These are phyloP conservation scores for Oeneis ivallda DNA, from an alignment of 2,888 invertebrate genomes.

Conservation along the genomic window DNA sequence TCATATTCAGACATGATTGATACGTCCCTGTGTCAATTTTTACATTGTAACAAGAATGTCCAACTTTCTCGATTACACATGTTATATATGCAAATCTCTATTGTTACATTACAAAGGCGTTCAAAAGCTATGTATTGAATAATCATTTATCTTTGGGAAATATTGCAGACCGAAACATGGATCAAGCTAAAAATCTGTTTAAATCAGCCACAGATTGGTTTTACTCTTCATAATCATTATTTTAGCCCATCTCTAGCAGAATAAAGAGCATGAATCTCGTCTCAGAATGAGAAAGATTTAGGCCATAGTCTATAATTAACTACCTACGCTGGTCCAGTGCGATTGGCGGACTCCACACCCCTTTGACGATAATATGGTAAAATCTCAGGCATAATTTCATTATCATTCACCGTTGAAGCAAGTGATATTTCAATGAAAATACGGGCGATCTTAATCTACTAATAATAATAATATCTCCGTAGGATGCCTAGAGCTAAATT, in stretches of 20 bases:
- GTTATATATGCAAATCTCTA: constrained; percentile 25
- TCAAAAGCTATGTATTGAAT: constrained; percentile 6
- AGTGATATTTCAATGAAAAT: background rate
- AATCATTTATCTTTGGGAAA: background rate
- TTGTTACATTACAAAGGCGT: constrained; percentile 21
- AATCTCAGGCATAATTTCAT: too few species aligned
- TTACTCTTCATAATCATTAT: too few species aligned
- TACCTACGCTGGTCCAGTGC: too few species aligned
- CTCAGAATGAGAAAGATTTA: too few species aligned
- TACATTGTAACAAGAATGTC: constrained; percentile 10
- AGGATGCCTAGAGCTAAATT: constrained; percentile 21
- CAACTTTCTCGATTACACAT: constrained; percentile 27
- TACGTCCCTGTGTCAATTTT: constrained; percentile 14
- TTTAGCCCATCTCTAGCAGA: too few species aligned
- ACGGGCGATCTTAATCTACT: background rate
- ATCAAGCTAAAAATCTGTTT: too few species aligned
- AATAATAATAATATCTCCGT: constrained; percentile 10
- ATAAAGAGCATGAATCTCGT: too few species aligned
- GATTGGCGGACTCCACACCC: too few species aligned
- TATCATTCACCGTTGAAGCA: too few species aligned
- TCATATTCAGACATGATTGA: background rate
- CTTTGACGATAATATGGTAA: too few species aligned
- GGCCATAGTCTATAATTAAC: too few species aligned
- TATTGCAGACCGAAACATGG: background rate
- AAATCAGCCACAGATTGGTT: too few species aligned